A percentile compares a stretch with the other conserved stretches of the same genome.
Evolutionary conservation across 2,797 vertebrate species (phyloP).

Genomic region (Catostomus latipinnis): DNA sequence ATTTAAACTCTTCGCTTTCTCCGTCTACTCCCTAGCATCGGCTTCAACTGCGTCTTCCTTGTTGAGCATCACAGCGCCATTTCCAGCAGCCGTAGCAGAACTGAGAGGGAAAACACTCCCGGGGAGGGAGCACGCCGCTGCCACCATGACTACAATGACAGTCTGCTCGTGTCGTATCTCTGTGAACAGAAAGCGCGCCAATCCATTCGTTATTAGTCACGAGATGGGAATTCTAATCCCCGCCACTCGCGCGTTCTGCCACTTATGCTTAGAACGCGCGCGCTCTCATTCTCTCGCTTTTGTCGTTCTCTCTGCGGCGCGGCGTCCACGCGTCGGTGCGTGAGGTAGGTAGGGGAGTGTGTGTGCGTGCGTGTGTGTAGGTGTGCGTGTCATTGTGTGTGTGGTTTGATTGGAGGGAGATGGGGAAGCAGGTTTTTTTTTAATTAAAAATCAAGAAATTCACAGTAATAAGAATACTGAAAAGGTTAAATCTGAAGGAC

Average conservation of each 20-base stretch:
- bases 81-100: constrained; percentile 75
- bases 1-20: constrained; percentile 70
- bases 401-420: constrained; percentile 45
- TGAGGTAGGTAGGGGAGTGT: constrained; percentile 64
- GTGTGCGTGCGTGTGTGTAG: constrained; percentile 64
- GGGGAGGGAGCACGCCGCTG: constrained; percentile 78
- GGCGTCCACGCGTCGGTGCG: constrained; percentile 79
- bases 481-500: too few species aligned
- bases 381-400: constrained; percentile 60
- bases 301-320: constrained; percentile 59
- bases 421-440: neutral
- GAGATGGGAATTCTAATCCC: constrained; percentile 70
- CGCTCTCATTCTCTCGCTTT: constrained; percentile 25
- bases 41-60: constrained; percentile 84
- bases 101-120: constrained; percentile 79
- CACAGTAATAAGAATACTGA: too few species aligned
- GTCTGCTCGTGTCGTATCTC: constrained; percentile 72
- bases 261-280: constrained; percentile 46
- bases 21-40: constrained; percentile 79
- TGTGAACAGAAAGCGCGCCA: constrained; percentile 65
- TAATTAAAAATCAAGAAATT: too few species aligned
- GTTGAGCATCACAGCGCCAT: constrained; percentile 85
- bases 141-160: constrained; percentile 81
- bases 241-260: constrained; percentile 41
- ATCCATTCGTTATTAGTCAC: constrained; percentile 73